phyloP scores from a whole-genome alignment of 2,797 vertebrate genomes.

The Takifugu rubripes region DNA sequence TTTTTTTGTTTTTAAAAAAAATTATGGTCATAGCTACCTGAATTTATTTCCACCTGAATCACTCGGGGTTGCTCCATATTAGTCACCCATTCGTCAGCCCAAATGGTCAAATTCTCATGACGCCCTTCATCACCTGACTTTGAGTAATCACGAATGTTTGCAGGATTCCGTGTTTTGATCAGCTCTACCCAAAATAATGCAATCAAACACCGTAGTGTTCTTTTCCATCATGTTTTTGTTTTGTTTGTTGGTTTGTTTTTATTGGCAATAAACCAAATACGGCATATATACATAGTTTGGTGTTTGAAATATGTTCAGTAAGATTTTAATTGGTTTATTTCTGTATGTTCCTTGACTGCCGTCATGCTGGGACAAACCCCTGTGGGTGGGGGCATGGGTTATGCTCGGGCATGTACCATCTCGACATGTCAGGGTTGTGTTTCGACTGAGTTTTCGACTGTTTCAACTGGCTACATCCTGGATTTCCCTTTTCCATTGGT shows the following conservation, averaged over 20 bases:
- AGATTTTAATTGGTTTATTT: no score
- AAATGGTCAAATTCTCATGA: not conserved
- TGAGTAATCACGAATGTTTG: not conserved
- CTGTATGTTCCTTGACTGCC: not conserved
- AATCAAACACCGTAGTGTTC: no score
- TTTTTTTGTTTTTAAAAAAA: not conserved
- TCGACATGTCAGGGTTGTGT: slow-evolving; percentile 38
- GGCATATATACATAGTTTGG: no score
- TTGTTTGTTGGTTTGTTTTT: no score
- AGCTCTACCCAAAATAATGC: not conserved
- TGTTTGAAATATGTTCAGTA: no score
- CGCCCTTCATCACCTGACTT: not conserved
- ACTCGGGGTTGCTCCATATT: not conserved
- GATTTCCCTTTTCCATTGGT: slow-evolving; percentile 30
- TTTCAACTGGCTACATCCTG: slow-evolving; percentile 13
- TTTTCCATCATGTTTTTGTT: no score
- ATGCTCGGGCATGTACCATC: slow-evolving; percentile 44
- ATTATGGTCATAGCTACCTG: not conserved
- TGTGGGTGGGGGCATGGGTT: slow-evolving; percentile 45
- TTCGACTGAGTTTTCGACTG: slow-evolving; percentile 8
- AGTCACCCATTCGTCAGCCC: not conserved
- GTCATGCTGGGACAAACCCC: slow-evolving; percentile 34
- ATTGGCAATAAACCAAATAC: no score
- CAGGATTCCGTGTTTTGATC: not conserved
- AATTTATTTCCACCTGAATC: slow-evolving; percentile 13